Conservation (phyloP, 2,113 vertebrate species). For the Nannospalax galili region DNA sequence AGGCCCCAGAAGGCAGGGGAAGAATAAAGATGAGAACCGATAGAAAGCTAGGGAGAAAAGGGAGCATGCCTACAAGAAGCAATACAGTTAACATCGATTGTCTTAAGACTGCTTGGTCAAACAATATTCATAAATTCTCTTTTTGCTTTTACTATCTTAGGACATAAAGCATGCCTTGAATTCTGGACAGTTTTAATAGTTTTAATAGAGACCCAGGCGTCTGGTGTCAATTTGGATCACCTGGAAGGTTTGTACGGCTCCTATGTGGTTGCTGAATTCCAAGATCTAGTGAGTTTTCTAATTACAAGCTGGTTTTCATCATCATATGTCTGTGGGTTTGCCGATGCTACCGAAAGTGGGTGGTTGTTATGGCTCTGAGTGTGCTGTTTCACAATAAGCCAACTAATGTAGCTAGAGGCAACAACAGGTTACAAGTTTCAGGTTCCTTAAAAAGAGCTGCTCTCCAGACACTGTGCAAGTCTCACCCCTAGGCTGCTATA, state of each 20-base stretch:
- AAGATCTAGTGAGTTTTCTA: neutral
- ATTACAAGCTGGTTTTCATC: neutral
- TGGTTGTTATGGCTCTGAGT: neutral
- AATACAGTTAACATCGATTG: neutral
- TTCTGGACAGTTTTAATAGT: neutral
- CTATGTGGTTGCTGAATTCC: neutral
- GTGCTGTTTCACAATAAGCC: neutral
- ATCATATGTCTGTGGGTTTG: neutral
- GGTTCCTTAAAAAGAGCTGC: neutral
- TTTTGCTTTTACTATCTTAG: neutral
- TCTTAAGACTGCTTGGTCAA: neutral
- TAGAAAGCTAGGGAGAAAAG: neutral
- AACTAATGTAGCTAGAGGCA: neutral
- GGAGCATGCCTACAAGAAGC: neutral
- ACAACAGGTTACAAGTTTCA: neutral
- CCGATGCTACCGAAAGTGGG: neutral
- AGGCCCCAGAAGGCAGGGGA: neutral
- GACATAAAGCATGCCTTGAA: neutral
- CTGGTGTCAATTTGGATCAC: neutral
- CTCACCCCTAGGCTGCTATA: neutral
- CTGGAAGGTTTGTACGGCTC: neutral
- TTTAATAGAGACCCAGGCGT: neutral
- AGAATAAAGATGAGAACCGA: neutral
- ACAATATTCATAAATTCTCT: neutral
- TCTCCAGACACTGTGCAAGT: neutral